Evolutionary conservation across 1,140 invertebrate genomes (phyloP).

Genomic region (Zaprionus lachaisei): DNA sequence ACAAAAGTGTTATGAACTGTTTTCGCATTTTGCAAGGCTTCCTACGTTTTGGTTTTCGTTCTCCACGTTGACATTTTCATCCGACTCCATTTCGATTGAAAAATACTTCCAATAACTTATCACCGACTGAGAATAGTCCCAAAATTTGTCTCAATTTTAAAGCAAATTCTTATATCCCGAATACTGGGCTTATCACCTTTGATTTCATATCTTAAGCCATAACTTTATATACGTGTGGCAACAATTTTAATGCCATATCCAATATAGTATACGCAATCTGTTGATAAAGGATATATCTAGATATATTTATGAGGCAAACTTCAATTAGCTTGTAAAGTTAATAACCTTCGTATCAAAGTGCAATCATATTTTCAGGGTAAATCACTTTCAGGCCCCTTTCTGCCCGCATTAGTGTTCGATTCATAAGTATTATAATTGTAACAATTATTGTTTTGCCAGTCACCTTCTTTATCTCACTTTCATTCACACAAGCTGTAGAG

Average conservation of each 20-base stretch:
- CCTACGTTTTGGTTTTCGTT: constrained; percentile 17
- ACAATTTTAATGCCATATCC: constrained; percentile 10
- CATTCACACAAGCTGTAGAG: not conserved
- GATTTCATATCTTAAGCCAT: constrained; percentile 39
- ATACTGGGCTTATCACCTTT: constrained; percentile 26
- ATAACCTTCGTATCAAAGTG: not conserved
- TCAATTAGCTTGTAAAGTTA: constrained; percentile 19
- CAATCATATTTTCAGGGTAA: constrained; percentile 4
- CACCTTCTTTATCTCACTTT: not conserved
- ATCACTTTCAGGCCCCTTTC: constrained; percentile 15
- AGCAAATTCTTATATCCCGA: constrained; percentile 1
- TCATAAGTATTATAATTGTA: not conserved
- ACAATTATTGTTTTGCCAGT: not conserved
- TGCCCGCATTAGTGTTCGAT: constrained; percentile 18
- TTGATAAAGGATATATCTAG: constrained; percentile 17
- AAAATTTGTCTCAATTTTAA: constrained; percentile 28
- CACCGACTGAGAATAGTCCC: constrained; percentile 17
- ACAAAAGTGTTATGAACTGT: not conserved
- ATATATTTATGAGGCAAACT: constrained; percentile 32
- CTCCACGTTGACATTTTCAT: constrained; percentile 4
- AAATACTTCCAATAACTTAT: not conserved
- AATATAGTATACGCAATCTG: not conserved
- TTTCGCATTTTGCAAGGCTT: not conserved
- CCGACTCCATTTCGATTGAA: not conserved
- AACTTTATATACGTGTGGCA: constrained; percentile 10